Evolutionary conservation across 2,888 invertebrate genomes (phyloP).

Genomic region (Gibbula magus): DNA sequence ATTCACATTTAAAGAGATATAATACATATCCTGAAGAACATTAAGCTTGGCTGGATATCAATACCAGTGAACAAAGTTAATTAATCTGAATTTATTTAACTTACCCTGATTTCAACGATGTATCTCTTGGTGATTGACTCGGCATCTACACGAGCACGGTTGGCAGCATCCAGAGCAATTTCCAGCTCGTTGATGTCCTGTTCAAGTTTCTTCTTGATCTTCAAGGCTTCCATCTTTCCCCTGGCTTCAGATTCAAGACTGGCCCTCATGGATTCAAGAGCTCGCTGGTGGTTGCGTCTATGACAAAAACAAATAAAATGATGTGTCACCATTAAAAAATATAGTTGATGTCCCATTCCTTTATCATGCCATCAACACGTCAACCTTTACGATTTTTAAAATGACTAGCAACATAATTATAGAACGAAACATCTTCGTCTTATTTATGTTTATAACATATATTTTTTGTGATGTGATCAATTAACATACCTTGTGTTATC

Average conservation of each 20-base stretch:
- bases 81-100: not conserved
- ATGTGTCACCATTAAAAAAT: too few species aligned
- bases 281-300: conserved; percentile 99
- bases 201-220: conserved; percentile 99
- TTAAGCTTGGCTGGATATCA: not conserved
- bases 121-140: conserved; percentile 99
- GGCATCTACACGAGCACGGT: conserved; percentile 97
- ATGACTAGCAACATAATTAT: too few species aligned
- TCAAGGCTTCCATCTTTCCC: conserved; percentile 98
- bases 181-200: conserved; percentile 99
- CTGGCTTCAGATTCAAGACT: conserved; percentile 98
- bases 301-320: not conserved
- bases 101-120: conserved; percentile 93
- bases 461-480: not conserved
- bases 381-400: too few species aligned
- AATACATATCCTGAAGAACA: not conserved
- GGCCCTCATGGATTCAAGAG: conserved; percentile 99
- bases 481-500: conserved; percentile 87
- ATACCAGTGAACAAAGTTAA: not conserved
- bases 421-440: too few species aligned
- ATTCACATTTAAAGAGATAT: too few species aligned
- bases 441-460: too few species aligned
- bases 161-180: conserved; percentile 98
- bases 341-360: too few species aligned
- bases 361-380: too few species aligned